phyloP scores from a whole-genome alignment of 35 echinoderm and acorn worm genomes.

The Apostichopus japonicus region DNA sequence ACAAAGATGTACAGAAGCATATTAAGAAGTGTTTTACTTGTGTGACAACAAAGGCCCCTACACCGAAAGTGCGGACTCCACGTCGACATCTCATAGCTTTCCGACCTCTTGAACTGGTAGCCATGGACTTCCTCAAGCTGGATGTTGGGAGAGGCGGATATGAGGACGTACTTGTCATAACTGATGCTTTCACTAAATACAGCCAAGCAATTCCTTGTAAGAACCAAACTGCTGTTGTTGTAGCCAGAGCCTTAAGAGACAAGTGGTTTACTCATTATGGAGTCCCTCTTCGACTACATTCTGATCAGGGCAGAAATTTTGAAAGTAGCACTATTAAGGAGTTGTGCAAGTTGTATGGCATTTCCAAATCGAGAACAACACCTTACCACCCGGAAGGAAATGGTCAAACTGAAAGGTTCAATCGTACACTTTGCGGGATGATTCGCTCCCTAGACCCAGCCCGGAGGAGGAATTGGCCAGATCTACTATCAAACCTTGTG shows the following conservation, averaged over 20 bases:
- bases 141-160: neutral
- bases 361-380: slow-evolving; percentile 24
- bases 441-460: slow-evolving; percentile 40
- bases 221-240: slow-evolving; percentile 20
- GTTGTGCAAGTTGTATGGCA: slow-evolving; percentile 58
- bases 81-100: slow-evolving; percentile 35
- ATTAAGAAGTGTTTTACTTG: slow-evolving; percentile 27
- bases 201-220: slow-evolving; percentile 23
- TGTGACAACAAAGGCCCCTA: neutral
- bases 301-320: slow-evolving; percentile 67
- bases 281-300: slow-evolving; percentile 32
- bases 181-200: slow-evolving; percentile 26
- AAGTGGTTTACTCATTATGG: slow-evolving; percentile 58
- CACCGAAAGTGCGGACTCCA: neutral
- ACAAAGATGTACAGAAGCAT: neutral
- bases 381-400: too few species aligned
- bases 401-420: too few species aligned
- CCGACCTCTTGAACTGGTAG: slow-evolving; percentile 23
- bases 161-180: slow-evolving; percentile 44
- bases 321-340: slow-evolving; percentile 55
- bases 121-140: slow-evolving; percentile 35
- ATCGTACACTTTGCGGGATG: slow-evolving; percentile 46
- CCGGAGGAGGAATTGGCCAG: slow-evolving; percentile 49
- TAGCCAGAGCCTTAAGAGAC: slow-evolving; percentile 47
- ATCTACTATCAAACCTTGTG: slow-evolving; percentile 47